These are phyloP conservation scores for Morelia viridis DNA, from an alignment of 2,797 vertebrate species.

Conservation along the genomic window DNA sequence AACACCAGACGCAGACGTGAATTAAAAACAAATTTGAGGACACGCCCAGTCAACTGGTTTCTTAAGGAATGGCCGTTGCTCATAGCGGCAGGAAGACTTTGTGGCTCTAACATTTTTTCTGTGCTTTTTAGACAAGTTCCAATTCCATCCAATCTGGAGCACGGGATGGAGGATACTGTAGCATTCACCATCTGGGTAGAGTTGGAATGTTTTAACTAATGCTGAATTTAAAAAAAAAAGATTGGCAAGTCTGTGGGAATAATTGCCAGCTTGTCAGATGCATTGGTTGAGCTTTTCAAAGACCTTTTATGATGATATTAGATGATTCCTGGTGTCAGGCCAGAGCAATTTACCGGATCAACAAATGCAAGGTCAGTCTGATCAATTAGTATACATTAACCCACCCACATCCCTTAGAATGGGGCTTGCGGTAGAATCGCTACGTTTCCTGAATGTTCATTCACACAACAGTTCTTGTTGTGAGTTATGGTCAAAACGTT, in stretches of 20 bases:
- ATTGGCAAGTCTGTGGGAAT: constrained; percentile 68
- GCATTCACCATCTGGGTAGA: constrained; percentile 61
- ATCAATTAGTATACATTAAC: constrained; percentile 50
- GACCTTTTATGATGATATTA: constrained; percentile 71
- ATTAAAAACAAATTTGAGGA: not conserved
- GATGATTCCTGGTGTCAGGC: constrained; percentile 62
- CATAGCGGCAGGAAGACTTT: constrained; percentile 41
- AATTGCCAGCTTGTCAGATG: constrained; percentile 74
- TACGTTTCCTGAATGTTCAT: not conserved
- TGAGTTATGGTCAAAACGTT: not conserved
- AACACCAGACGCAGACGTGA: too few species aligned
- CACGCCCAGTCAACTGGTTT: constrained; percentile 3
- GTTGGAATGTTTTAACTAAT: constrained; percentile 68
- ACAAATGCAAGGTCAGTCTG: constrained; percentile 49
- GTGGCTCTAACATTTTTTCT: constrained; percentile 29
- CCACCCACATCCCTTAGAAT: constrained; percentile 29
- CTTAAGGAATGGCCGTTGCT: constrained; percentile 36
- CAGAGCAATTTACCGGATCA: constrained; percentile 60
- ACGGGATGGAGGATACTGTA: constrained; percentile 56
- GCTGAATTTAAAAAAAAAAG: constrained; percentile 71
- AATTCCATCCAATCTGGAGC: constrained; percentile 58
- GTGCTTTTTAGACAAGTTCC: constrained; percentile 44
- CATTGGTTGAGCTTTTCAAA: constrained; percentile 67
- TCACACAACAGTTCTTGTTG: not conserved
- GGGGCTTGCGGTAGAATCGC: not conserved